phyloP scores from a whole-genome alignment of 2,888 invertebrate genomes.

The Cryptosula pallasiana region DNA sequence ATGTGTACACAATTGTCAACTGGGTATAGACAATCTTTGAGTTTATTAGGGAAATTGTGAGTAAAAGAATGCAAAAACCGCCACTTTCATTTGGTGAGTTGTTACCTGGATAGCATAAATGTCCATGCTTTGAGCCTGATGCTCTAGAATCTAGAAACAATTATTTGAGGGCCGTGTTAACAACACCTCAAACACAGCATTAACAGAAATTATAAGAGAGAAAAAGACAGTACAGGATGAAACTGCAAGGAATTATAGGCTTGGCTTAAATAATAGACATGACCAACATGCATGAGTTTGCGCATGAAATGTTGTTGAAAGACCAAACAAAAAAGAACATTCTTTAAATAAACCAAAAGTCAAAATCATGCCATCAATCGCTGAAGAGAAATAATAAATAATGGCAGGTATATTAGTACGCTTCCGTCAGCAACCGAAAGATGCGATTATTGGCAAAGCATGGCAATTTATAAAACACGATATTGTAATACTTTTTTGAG shows the following conservation, averaged over 20 bases:
- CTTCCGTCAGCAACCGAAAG: no score
- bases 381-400: no score
- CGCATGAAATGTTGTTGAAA: no score
- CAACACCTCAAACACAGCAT: not conserved
- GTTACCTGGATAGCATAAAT: conserved; percentile 21
- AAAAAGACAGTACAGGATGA: not conserved
- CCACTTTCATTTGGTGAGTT: not conserved
- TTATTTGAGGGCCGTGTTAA: not conserved
- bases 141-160: conserved; percentile 18
- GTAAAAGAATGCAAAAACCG: not conserved
- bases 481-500: no score
- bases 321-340: no score
- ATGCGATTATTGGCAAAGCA: no score
- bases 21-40: no score
- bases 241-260: not conserved
- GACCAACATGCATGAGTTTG: not conserved
- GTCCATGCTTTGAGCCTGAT: conserved; percentile 21
- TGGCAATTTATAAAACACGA: no score
- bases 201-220: not conserved
- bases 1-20: no score
- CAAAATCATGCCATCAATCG: no score
- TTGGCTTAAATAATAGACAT: not conserved
- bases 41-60: not conserved
- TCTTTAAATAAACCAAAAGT: no score
- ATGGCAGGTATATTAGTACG: no score